Percentiles rank a stretch among this genome's conserved stretches.
Conservation (phyloP, 1,140 invertebrate genomes). For the Anoplolepis gracilipes region DNA sequence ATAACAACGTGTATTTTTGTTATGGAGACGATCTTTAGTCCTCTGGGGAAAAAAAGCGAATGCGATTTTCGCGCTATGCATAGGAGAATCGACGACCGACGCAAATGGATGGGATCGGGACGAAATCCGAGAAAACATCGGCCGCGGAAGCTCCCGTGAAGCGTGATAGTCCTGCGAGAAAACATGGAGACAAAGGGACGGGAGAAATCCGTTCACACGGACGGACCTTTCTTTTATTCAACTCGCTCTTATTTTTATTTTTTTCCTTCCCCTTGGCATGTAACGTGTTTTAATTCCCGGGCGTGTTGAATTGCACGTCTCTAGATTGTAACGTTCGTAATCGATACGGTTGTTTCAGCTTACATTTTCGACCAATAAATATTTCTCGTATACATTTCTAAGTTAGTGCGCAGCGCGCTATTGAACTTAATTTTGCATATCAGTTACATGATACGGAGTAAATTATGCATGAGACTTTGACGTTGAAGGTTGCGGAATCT, state of each 20-base stretch:
- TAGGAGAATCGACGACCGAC: slow-evolving; percentile 54
- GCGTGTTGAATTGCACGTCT: slow-evolving; percentile 1
- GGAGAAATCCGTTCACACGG: slow-evolving; percentile 31
- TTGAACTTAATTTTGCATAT: slow-evolving; percentile 47
- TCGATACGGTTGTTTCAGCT: slow-evolving; percentile 23
- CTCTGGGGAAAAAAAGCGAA: slow-evolving; percentile 27
- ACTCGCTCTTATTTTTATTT: neutral
- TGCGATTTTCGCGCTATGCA: slow-evolving; percentile 48
- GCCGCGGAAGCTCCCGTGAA: slow-evolving; percentile 44
- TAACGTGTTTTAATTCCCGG: slow-evolving; percentile 41
- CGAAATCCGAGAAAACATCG: slow-evolving; percentile 60
- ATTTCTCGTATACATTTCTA: slow-evolving; percentile 13
- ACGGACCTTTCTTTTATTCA: slow-evolving; percentile 6
- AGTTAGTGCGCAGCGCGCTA: neutral
- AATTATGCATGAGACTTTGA: slow-evolving; percentile 38
- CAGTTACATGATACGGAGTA: slow-evolving; percentile 30
- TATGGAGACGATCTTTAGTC: slow-evolving; percentile 10
- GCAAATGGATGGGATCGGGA: slow-evolving; percentile 34
- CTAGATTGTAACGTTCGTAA: slow-evolving; percentile 40
- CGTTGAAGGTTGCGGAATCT: neutral
- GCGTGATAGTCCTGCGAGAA: slow-evolving; percentile 64
- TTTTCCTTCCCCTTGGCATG: neutral
- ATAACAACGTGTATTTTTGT: slow-evolving; percentile 20
- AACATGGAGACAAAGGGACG: slow-evolving; percentile 51
- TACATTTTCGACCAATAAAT: slow-evolving; percentile 12